These are phyloP conservation scores for Microtus montanus DNA, from an alignment of 2,113 vertebrate genomes.

Conservation along the genomic window DNA sequence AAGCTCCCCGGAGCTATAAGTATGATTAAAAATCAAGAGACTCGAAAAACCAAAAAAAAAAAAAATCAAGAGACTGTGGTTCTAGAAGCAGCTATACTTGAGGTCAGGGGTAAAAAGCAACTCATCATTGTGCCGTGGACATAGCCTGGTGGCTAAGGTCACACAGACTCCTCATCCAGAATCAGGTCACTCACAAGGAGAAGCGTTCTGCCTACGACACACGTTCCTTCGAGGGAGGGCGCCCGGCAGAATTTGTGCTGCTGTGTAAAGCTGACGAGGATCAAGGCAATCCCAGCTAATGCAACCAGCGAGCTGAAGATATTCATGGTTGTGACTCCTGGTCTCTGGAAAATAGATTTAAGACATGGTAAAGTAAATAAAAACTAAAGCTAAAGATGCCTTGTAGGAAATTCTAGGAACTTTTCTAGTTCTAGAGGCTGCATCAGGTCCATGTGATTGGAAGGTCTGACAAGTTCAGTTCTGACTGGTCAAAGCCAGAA, in stretches of 20 bases:
- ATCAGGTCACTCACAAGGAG: slow-evolving; percentile 61
- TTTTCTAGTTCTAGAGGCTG: background rate
- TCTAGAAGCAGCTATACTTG: too few species aligned
- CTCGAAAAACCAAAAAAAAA: too few species aligned
- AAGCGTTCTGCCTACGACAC: slow-evolving; percentile 31
- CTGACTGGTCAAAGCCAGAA: background rate
- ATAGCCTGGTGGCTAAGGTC: background rate
- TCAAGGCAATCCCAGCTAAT: slow-evolving; percentile 19
- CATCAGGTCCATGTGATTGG: background rate
- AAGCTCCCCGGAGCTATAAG: background rate
- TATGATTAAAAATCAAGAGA: background rate
- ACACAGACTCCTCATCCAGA: background rate
- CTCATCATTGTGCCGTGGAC: background rate
- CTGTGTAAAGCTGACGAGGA: slow-evolving; percentile 47
- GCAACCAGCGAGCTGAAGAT: slow-evolving; percentile 23
- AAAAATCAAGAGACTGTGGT: background rate
- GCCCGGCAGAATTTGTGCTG: background rate
- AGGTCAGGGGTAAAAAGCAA: background rate
- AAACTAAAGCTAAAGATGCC: background rate
- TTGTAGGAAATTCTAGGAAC: background rate
- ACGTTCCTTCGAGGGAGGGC: background rate
- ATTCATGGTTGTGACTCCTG: background rate
- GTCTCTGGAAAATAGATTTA: slow-evolving; percentile 50
- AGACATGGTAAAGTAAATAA: background rate
- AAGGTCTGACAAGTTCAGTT: background rate